Evolutionary conservation across 2,113 vertebrate species (phyloP).

Genomic region (Nesogale talazaci): DNA sequence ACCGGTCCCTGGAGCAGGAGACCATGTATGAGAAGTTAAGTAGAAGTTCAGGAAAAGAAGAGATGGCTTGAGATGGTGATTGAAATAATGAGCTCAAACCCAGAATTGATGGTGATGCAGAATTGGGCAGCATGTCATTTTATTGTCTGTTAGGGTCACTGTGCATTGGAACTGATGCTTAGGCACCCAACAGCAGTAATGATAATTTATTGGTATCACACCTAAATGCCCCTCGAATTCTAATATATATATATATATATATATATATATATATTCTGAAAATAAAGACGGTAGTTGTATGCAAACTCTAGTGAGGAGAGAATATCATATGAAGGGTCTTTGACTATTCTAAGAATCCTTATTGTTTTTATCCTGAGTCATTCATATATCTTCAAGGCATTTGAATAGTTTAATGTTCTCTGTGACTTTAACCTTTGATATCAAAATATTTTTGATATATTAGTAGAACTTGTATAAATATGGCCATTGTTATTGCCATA

Average conservation of each 20-base stretch:
- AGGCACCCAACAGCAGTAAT: neutral
- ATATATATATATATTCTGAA: constrained; percentile 24
- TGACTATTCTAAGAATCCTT: constrained; percentile 30
- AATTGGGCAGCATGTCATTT: neutral
- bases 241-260: neutral
- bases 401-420: constrained; percentile 58
- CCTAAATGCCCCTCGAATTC: neutral
- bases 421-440: constrained; percentile 63
- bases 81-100: neutral
- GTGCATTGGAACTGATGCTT: neutral
- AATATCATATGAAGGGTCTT: neutral
- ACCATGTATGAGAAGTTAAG: neutral
- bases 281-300: neutral
- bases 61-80: neutral
- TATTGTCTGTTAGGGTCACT: neutral
- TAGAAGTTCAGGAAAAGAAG: neutral
- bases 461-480: too few relatives aligned
- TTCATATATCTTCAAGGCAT: constrained; percentile 31
- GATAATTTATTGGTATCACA: constrained; percentile 51
- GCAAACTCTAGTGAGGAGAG: neutral
- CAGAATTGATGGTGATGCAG: neutral
- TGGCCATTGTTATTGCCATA: too few relatives aligned
- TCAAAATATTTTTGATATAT: too few relatives aligned
- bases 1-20: neutral
- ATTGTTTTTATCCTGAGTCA: neutral